Evolutionary conservation across 1,140 invertebrate genomes (phyloP), one percentile per base, ranked within the genome.

Genomic region (Cyrtorhinus lividipennis): DNA sequence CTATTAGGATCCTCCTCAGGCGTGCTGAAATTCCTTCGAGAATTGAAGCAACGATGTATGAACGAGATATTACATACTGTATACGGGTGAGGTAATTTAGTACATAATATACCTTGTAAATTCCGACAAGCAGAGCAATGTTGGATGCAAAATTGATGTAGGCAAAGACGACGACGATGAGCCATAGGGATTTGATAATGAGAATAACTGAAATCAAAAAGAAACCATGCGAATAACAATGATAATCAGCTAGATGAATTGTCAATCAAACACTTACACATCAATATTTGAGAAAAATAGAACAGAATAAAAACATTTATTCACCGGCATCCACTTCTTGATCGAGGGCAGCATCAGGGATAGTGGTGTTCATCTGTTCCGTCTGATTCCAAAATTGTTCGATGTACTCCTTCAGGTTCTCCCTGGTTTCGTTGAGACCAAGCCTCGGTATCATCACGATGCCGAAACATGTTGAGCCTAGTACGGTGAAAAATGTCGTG

Each of bases 361-460:
- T 12, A 20, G 48, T 53, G 10, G 12, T 20, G 48, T 53, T 53
- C 5, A 15, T 5, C 3, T 12, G 18, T 20, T 12, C 10, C 12
- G 12, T 53, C 48, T 53, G 48, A 5, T 53, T 53, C 12, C 12
- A 53, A 20, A 15, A 53, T 5, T 12, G 10, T 53, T 53, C 48
- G 48, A 53, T 53, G 48, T 53, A 53, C 48, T 15, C 48, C 48
- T 53, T 53, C 8, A 53, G 20, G 48, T 53, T 53, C 48, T 53
- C 48, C 8, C 48, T 10, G 12, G 48, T 53, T 53, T 53, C 48
- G 48, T 53, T 53, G 48, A 53, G 48, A 20, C 8, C 48, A 5
- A 53, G 20, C 3, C 48, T 10, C 3, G 48, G 48, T 5, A 53
- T 53, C 48, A 53, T 53, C 48, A 53, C 48, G 20, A 53, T 20